Percentiles rank a stretch among this genome's conserved stretches.
Evolutionary conservation across 30 jellyfish, hydroid and myxozoan genomes (phyloP).

Genomic region (Aurelia sp.): DNA sequence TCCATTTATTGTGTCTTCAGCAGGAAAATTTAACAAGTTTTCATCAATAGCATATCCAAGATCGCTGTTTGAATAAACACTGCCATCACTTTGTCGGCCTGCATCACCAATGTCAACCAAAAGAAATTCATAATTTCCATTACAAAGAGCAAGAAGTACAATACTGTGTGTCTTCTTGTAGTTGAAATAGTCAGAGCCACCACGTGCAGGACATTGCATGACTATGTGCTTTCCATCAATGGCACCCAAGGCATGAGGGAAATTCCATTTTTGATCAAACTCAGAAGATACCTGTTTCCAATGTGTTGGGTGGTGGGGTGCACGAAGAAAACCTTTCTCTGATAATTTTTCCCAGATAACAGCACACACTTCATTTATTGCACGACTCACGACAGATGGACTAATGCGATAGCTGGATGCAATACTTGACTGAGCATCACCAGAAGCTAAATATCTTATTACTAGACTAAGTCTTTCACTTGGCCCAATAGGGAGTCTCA

Average conservation of each 20-base stretch:
- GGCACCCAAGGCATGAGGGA: conserved; percentile 66
- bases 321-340: conserved; percentile 15
- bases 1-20: conserved; percentile 4
- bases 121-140: conserved; percentile 19
- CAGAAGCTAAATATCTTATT: conserved; percentile 34
- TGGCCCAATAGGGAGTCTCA: conserved; percentile 15
- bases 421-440: conserved; percentile 53
- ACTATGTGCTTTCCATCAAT: conserved; percentile 74
- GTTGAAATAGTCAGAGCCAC: conserved; percentile 55
- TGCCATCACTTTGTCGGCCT: conserved; percentile 63
- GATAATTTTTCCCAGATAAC: conserved; percentile 24
- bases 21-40: conserved; percentile 13
- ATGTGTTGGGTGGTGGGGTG: conserved; percentile 25
- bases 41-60: conserved; percentile 48
- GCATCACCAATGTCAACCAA: conserved; percentile 63
- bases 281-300: conserved; percentile 49
- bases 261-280: conserved; percentile 64
- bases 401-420: conserved; percentile 59
- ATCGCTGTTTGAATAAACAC: conserved; percentile 45
- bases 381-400: conserved; percentile 62
- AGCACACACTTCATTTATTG: conserved; percentile 62
- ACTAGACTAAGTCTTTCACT: conserved; percentile 7
- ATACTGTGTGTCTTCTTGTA: conserved; percentile 67
- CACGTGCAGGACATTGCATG: conserved; percentile 71
- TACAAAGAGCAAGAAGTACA: conserved; percentile 46